Evolutionary conservation across 2,888 invertebrate species (phyloP).

Genomic region (Dicyrtoma fusca): DNA sequence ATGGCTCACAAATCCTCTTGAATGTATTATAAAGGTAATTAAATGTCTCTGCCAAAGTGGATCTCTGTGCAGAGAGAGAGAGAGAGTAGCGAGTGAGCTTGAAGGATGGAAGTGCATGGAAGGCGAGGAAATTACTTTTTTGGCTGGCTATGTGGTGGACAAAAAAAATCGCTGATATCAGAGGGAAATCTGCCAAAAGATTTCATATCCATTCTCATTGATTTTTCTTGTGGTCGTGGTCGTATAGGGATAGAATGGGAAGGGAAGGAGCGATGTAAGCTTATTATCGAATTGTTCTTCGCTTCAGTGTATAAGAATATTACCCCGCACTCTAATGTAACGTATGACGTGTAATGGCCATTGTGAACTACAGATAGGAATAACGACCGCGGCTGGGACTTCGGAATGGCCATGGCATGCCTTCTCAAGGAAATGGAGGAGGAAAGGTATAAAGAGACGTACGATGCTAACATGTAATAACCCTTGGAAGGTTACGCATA

Average conservation of each 20-base stretch:
- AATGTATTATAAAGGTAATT: conserved; percentile 6
- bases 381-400: too few species aligned
- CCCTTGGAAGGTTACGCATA: too few species aligned
- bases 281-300: too few species aligned
- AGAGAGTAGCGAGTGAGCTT: neutral
- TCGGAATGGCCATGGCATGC: too few species aligned
- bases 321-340: too few species aligned
- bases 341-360: too few species aligned
- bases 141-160: conserved; percentile 9
- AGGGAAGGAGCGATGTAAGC: neutral
- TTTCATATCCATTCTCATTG: conserved; percentile 39
- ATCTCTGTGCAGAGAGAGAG: neutral
- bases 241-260: neutral
- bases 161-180: conserved; percentile 50
- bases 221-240: conserved; percentile 37
- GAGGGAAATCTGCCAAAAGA: conserved; percentile 51
- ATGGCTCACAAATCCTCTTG: neutral
- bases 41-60: conserved; percentile 1
- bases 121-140: conserved; percentile 42
- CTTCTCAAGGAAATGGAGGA: too few species aligned
- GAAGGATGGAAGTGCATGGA: conserved; percentile 6
- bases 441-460: too few species aligned
- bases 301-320: too few species aligned
- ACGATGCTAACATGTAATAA: too few species aligned
- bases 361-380: too few species aligned